Evolutionary conservation across 64 coral and sea anemone species (phyloP).

Genomic region (Astreopora myriophthalma): DNA sequence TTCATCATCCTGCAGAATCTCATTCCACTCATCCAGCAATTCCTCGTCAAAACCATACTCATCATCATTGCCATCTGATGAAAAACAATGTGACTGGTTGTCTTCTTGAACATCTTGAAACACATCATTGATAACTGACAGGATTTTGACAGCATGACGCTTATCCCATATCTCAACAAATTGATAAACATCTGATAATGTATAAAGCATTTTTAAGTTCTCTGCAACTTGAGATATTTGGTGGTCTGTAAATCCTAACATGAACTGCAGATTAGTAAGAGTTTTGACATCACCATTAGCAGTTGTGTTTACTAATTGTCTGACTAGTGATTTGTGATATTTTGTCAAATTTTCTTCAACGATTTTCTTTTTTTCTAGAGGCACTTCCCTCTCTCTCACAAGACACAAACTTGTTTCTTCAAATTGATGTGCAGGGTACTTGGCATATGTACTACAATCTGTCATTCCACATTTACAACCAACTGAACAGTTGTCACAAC

Average conservation of each 20-base stretch:
- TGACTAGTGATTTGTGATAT: conserved; percentile 63
- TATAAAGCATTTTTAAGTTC: neutral
- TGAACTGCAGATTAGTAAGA: conserved; percentile 13
- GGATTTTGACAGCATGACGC: neutral
- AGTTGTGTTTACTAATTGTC: conserved; percentile 15
- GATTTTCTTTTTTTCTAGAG: conserved; percentile 11
- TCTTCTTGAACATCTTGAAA: neutral
- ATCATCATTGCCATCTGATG: neutral
- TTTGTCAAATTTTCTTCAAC: neutral
- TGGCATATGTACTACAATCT: too few species aligned
- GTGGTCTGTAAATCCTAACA: conserved; percentile 51
- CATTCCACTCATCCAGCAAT: conserved; percentile 47
- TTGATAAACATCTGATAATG: neutral
- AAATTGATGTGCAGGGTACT: neutral
- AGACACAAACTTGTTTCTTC: neutral
- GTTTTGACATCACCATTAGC: conserved; percentile 43
- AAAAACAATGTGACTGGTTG: neutral
- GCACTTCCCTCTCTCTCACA: conserved; percentile 17
- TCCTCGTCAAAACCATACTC: conserved; percentile 46
- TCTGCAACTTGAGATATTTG: conserved; percentile 69
- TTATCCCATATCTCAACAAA: conserved; percentile 6
- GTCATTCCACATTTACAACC: too few species aligned
- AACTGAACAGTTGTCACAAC: conserved; percentile 63
- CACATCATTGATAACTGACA: neutral
- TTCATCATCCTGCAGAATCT: conserved; percentile 46